Evolutionary conservation across 2,113 vertebrate species (phyloP), one percentile per base, ranked within the genome.

Genomic region (Leptobrachium leishanense): DNA sequence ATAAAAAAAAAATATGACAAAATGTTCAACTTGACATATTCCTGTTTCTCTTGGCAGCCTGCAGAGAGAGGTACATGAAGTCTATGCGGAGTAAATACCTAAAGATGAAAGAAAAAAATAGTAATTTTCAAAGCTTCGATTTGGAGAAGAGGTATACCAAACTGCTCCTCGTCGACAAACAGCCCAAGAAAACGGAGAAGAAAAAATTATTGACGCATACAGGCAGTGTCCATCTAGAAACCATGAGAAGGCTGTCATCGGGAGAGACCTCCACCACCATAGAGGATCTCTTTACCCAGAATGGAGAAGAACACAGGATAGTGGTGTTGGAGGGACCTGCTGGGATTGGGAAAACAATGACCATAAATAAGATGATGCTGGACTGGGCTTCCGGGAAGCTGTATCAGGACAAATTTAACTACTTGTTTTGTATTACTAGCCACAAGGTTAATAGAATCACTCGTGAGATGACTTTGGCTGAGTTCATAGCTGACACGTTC

Each of bases 341-440:
- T 31, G 90, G 90, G 76, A 88, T 87, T n/a, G 89, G 90, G 68
- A 91, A 91, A 76, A 87, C 88, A 39, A 85, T 87, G 84, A 88
- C 86, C 1, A 84, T 83, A 42, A 85, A 84, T 46, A 91, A 92
- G 46, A 87, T 89, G 72, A 83, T 90, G 82, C 77, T 84, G 2
- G 88, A 87, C 82, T 90, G 88, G 89, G 87, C 87, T 0, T 74
- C 64, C 0, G 88, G 83, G 65, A 74, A 84, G 57, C 83, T 89
- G 15, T 85, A 85, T 74, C 72, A 76, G 0, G 76, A 76, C 8
- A 43, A 77, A 13, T 89, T 89, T 76, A 82, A 87, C 43, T 90
- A 85, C 8, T 82, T 89, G 31, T 91, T 89, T 72, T 89, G 84
- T 81, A 1, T 89, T 63, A 75, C 4, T 0, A 76, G 74, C 12